Percentiles rank a stretch among this genome's conserved stretches.
Conservation (phyloP, 2,888 invertebrate genomes). For the Coenonympha arcania region DNA sequence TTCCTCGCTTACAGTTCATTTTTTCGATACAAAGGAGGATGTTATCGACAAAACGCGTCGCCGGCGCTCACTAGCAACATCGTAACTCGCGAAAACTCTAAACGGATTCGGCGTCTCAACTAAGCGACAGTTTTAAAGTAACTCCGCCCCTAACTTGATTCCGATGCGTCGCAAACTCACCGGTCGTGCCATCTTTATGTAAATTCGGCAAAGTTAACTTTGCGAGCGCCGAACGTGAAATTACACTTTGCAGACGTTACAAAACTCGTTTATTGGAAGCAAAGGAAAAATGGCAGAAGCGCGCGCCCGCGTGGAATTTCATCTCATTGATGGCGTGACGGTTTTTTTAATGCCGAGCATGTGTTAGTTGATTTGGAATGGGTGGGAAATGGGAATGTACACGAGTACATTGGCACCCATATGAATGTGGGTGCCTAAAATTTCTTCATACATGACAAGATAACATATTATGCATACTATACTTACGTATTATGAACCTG, state of each 20-base stretch:
- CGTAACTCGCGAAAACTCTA: constrained; percentile 55
- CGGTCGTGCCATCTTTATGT: constrained; percentile 62
- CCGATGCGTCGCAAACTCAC: constrained; percentile 58
- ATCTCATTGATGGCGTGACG: constrained; percentile 55
- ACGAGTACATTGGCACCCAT: constrained; percentile 30
- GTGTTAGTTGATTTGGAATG: constrained; percentile 48
- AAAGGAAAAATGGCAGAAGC: constrained; percentile 33
- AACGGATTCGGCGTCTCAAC: constrained; percentile 70
- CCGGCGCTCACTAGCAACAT: constrained; percentile 22
- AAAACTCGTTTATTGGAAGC: constrained; percentile 27
- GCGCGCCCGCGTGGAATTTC: constrained; percentile 45
- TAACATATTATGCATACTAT: too few species aligned
- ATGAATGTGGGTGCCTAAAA: too few species aligned
- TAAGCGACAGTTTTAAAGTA: constrained; percentile 73
- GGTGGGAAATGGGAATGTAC: constrained; percentile 20
- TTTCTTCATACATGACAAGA: too few species aligned
- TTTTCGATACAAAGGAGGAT: background rate
- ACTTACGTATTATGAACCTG: too few species aligned
- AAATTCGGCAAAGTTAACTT: constrained; percentile 56
- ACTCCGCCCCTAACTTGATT: constrained; percentile 67
- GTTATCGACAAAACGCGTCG: constrained; percentile 11
- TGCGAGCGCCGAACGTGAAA: constrained; percentile 29
- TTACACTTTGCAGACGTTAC: constrained; percentile 22
- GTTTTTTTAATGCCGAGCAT: constrained; percentile 50
- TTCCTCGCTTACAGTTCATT: too few species aligned